Base-by-base conservation (phyloP, 2,797 vertebrate genomes). In the Oreochromis grahami region DNA sequence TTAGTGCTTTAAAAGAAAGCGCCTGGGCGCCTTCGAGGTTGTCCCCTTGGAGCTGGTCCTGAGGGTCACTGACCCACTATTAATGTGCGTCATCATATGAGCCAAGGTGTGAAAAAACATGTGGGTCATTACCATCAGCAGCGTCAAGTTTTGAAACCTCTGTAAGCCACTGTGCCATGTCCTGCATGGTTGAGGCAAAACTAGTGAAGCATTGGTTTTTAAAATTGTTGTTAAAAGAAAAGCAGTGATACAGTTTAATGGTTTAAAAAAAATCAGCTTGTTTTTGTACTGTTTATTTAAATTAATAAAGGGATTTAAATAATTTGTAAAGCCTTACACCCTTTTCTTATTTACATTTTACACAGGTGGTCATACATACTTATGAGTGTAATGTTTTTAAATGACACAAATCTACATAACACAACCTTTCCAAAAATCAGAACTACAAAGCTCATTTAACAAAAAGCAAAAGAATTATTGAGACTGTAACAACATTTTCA, bases 401-500 rank as follows among this genome's bases (percentile, higher is more conserved):
- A 63, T 63, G 4, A 38, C 58, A 38, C 32, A 63, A 36, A 60
- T 36, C 32, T 60, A 34, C 32, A 11, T 19, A 60, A 65, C 60
- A 21, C 34, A 65, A 38, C 60, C 60, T 65, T 65, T 38, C 19
- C 26, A 19, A 34, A n/a, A n/a, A 32, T 29, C 55, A 58, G 26
- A 58, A 17, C 55, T 58, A 3, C n/a, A 68, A 48, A 72, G 8
- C 14, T 70, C 14, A 72, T 72, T 17, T 48, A 26, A 45, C 41
- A 45, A 72, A 45, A 45, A 70, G 0, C 38, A 1, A 15, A 43
- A 63, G 7, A 65, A 21, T 65, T 8, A 65, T 17, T 65, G 60
- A 38, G 19, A 65, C 60, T 65, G 11, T 65, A 38, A 65, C 10
- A 63, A 38, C 17, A 48, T 8, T 11, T 8, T 1, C 0, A 5